A percentile compares a stretch with the other conserved stretches of the same genome.
Conservation (phyloP, 2,888 invertebrate species). For the Nineta flava region DNA sequence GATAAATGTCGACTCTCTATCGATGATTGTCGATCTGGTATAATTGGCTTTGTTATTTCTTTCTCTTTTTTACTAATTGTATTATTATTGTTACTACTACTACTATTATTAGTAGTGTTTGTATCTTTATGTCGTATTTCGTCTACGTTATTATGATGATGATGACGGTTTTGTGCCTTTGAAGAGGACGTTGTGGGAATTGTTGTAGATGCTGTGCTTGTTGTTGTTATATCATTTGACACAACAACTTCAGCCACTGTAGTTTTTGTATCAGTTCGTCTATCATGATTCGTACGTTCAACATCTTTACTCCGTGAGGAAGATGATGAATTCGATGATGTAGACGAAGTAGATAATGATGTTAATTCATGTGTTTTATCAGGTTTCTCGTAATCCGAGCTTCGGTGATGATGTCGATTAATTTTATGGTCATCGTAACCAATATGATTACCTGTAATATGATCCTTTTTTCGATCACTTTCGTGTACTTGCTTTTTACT, state of each 20-base stretch:
- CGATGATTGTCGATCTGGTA: conserved; percentile 13
- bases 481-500: conserved; percentile 22
- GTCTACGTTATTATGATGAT: conserved; percentile 27
- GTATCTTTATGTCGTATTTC: conserved; percentile 23
- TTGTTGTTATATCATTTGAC: too few species aligned
- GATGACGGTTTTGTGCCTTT: conserved; percentile 3
- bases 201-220: too few species aligned
- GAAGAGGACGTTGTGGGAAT: too few species aligned
- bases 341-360: too few species aligned
- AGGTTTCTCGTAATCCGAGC: too few species aligned
- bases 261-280: conserved; percentile 11
- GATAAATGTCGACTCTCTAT: conserved; percentile 29
- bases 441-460: conserved; percentile 24
- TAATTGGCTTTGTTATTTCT: conserved; percentile 24
- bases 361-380: too few species aligned
- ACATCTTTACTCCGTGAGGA: conserved; percentile 5
- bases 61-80: conserved; percentile 25
- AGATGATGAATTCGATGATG: too few species aligned
- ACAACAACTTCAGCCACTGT: too few species aligned
- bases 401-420: too few species aligned
- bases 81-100: too few species aligned
- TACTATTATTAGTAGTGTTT: conserved; percentile 8
- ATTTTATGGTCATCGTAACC: too few species aligned
- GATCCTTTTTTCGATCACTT: conserved; percentile 26
- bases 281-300: conserved; percentile 11